A percentile compares a stretch with the other conserved stretches of the same genome.
Evolutionary conservation across 2,797 vertebrate species (phyloP).

Genomic region (Botia almorhae): DNA sequence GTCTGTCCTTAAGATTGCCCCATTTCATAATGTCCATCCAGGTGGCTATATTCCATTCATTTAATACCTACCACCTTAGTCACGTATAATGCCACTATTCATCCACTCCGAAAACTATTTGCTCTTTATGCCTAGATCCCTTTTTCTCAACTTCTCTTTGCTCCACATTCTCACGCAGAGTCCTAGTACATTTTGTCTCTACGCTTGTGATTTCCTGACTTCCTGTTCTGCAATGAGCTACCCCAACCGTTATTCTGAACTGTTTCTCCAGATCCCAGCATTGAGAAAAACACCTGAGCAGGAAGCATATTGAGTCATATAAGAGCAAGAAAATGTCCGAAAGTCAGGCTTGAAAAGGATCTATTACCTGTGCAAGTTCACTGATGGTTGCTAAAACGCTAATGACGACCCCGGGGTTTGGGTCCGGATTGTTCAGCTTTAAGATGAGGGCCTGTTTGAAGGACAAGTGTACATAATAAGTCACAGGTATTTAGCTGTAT

Average conservation of each 20-base stretch:
- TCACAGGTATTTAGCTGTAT: too few species aligned
- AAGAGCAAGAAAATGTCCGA: neutral
- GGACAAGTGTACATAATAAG: neutral
- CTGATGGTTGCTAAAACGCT: conserved; percentile 97
- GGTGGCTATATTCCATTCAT: neutral
- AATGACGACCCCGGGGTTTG: conserved; percentile 96
- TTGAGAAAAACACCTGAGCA: conserved; percentile 45
- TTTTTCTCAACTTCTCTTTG: conserved; percentile 24
- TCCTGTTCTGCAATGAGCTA: conserved; percentile 38
- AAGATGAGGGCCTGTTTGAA: conserved; percentile 88
- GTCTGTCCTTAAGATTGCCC: neutral
- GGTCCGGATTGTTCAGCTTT: conserved; percentile 97
- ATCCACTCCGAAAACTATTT: neutral
- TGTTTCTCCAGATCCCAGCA: conserved; percentile 35
- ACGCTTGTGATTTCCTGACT: conserved; percentile 32
- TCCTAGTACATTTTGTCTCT: conserved; percentile 27
- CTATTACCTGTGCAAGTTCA: conserved; percentile 91
- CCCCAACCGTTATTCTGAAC: conserved; percentile 41
- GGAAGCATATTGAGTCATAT: conserved; percentile 15
- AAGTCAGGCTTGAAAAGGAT: neutral
- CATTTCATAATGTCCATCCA: neutral
- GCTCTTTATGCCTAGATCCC: neutral
- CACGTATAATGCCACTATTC: neutral
- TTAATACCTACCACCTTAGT: neutral
- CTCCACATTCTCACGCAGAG: conserved; percentile 7